Evolutionary conservation across 2,888 invertebrate species (phyloP).

Genomic region (Dorcus parallelipipedus): DNA sequence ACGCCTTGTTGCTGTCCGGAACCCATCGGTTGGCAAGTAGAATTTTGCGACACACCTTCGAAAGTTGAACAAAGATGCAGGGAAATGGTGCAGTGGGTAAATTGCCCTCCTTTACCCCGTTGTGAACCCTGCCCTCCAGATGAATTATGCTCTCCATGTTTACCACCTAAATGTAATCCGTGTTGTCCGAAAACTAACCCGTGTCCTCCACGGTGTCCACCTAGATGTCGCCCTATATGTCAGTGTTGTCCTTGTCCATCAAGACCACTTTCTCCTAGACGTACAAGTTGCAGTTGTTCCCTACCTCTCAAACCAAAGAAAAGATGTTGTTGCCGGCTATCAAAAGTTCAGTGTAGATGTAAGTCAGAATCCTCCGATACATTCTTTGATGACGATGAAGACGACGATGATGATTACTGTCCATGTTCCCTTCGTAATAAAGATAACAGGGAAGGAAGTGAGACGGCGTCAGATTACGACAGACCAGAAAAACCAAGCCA

Average conservation of each 20-base stretch:
- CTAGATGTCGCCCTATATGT: conserved; percentile 10
- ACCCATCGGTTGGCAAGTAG: conserved; percentile 44
- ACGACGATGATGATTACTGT: conserved; percentile 5
- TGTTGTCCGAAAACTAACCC: conserved; percentile 25
- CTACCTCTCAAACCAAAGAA: background rate
- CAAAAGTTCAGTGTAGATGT: conserved; percentile 1
- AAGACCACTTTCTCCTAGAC: conserved; percentile 5
- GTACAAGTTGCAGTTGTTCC: conserved; percentile 5
- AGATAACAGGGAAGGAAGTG: background rate
- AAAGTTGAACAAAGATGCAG: conserved; percentile 38
- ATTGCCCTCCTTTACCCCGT: conserved; percentile 35
- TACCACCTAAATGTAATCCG: conserved; percentile 26
- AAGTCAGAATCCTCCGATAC: background rate
- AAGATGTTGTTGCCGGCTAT: background rate
- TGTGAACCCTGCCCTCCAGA: conserved; percentile 26
- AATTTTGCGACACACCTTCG: conserved; percentile 43
- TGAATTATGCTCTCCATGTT: conserved; percentile 20
- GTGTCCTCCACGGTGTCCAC: conserved; percentile 19
- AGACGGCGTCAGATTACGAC: background rate
- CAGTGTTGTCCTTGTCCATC: background rate
- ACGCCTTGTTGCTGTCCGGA: conserved; percentile 33
- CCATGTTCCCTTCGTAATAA: background rate
- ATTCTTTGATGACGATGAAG: background rate
- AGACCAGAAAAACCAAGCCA: background rate
- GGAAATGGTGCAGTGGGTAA: conserved; percentile 41